Evolutionary conservation across 35 echinoderm and acorn worm genomes (phyloP), one percentile per base, ranked within the genome.

Genomic region (Acanthaster planci): DNA sequence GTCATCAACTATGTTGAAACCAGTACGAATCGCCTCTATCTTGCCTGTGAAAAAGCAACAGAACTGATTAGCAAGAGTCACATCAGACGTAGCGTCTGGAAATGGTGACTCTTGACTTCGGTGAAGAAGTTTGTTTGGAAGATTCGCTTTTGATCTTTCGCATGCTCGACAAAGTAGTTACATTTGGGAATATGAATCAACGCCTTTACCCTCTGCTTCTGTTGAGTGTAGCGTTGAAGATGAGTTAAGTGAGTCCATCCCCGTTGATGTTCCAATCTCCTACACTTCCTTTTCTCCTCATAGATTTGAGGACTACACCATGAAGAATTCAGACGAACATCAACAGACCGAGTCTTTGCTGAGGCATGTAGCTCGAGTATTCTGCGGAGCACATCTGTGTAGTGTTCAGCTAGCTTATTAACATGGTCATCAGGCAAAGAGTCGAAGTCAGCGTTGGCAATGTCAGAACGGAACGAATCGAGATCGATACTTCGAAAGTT

Each of bases 241-340:
- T 60, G 5, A 60, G 19, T 60, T 60, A 60, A 60, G 19, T 60
- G 17, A 60, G 57, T 60, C 57, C 57, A 18, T 18, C 57, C 19
- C 83, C 89, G 85, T 79, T 56, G 77, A 35, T 83, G 57, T 51
- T 90, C 88, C 16, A 84, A 35, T 39, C 16, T 8, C 55, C 88
- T 44, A 8, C 67, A 44, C 22, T 84, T 85, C 32, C 39, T 35
- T 35, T 80, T 91, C 42, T 84, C 89, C 14, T 34, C 55, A 68
- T n/a, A 14, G 51, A 85, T 91, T 21, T 80, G 51, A 19, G 51
- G 34, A 32, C 77, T 86, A 55, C 85, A 91, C 89, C 89, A 91
- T 34, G 14, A 55, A 7, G 88, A 84, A 59, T 90, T 84, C 22
- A 67, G 80, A 51, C 88, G 83, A 26, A 85, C 54, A 39, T 38